These are phyloP conservation scores for Zootermopsis nevadensis DNA, from an alignment of 2,888 invertebrate species.

Conservation along the genomic window DNA sequence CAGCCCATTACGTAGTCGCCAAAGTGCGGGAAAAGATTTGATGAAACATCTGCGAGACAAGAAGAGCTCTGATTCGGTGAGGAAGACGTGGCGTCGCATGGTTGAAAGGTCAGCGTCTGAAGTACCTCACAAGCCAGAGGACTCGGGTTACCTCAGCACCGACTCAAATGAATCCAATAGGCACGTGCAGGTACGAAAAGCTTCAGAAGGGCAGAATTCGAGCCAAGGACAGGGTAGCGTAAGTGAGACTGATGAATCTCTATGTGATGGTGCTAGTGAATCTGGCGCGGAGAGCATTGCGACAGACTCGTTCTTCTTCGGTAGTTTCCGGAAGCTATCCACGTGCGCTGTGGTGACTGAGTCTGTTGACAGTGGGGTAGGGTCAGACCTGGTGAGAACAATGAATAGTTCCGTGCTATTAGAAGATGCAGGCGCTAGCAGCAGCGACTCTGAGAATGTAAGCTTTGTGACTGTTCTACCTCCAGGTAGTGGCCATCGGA, in stretches of 20 bases:
- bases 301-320: slow-evolving; percentile 88
- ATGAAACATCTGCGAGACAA: slow-evolving; percentile 55
- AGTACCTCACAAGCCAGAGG: slow-evolving; percentile 70
- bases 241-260: slow-evolving; percentile 83
- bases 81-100: slow-evolving; percentile 58
- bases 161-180: slow-evolving; percentile 71
- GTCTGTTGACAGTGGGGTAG: slow-evolving; percentile 61
- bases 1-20: neutral
- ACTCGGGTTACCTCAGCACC: slow-evolving; percentile 88
- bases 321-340: slow-evolving; percentile 62
- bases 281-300: slow-evolving; percentile 89
- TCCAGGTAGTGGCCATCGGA: slow-evolving; percentile 55
- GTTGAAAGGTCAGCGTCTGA: slow-evolving; percentile 58
- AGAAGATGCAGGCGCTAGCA: slow-evolving; percentile 51
- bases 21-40: slow-evolving; percentile 47
- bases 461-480: slow-evolving; percentile 65
- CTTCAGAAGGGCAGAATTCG: slow-evolving; percentile 50
- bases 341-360: slow-evolving; percentile 54
- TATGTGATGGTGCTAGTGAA: slow-evolving; percentile 84
- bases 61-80: slow-evolving; percentile 56
- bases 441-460: slow-evolving; percentile 65
- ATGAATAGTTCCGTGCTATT: neutral
- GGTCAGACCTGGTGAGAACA: slow-evolving; percentile 49
- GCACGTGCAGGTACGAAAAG: slow-evolving; percentile 16
- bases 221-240: slow-evolving; percentile 65